Percentiles rank a stretch among this genome's conserved stretches.
Evolutionary conservation across 2,888 invertebrate species (phyloP).

Genomic region (Eupithecia centaureata): DNA sequence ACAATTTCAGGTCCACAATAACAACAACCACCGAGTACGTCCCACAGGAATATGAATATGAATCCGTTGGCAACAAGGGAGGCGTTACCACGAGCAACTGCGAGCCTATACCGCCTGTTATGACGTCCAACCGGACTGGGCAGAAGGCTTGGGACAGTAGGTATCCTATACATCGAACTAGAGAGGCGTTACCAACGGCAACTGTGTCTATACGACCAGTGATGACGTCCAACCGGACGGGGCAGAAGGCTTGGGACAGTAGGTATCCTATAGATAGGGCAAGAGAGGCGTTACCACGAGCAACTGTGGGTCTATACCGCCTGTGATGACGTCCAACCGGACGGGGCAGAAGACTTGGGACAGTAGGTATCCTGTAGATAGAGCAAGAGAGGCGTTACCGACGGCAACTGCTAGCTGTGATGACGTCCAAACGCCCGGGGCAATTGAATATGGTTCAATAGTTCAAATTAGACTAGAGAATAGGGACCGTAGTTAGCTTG

Average conservation of each 20-base stretch:
- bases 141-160: constrained; percentile 59
- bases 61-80: not conserved
- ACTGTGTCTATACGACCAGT: constrained; percentile 38
- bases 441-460: constrained; percentile 12
- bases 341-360: constrained; percentile 19
- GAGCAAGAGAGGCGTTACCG: not conserved
- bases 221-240: constrained; percentile 12
- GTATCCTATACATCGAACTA: constrained; percentile 25
- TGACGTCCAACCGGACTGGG: constrained; percentile 50
- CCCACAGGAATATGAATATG: constrained; percentile 18
- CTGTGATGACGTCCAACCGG: not conserved
- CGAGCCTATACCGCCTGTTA: constrained; percentile 38
- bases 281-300: not conserved
- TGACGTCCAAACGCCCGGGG: constrained; percentile 8
- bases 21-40: constrained; percentile 24
- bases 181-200: not conserved
- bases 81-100: constrained; percentile 35
- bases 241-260: constrained; percentile 23
- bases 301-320: constrained; percentile 41
- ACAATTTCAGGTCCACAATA: constrained; percentile 7
- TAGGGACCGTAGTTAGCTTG: too few species aligned
- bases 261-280: not conserved
- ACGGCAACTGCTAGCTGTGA: not conserved
- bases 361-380: constrained; percentile 3
- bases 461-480: too few species aligned